phyloP scores from a whole-genome alignment of 2,888 invertebrate species.

The Zhengitettix transpicula region DNA sequence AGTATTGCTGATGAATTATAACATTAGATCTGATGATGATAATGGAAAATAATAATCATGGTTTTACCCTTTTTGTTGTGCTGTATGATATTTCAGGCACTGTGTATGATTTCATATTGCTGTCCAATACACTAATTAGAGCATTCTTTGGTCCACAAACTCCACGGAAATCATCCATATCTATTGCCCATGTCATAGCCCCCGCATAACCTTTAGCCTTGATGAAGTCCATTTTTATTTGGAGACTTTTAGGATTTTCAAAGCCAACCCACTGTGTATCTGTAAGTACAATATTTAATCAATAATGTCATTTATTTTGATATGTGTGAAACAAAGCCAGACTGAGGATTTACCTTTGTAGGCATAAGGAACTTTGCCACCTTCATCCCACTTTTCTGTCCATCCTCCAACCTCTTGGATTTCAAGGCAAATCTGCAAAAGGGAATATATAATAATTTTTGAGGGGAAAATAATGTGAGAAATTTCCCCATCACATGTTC shows the following conservation, averaged over 20 bases:
- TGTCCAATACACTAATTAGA: conserved; percentile 52
- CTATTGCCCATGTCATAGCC: conserved; percentile 85
- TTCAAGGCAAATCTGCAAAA: conserved; percentile 54
- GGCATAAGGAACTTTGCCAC: conserved; percentile 68
- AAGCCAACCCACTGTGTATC: conserved; percentile 62
- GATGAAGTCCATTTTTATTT: conserved; percentile 81
- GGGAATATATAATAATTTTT: too few relatives aligned
- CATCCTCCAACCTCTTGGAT: conserved; percentile 52
- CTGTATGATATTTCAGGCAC: neutral
- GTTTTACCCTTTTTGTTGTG: neutral
- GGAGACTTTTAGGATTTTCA: conserved; percentile 62
- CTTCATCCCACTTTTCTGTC: conserved; percentile 71
- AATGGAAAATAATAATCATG: too few relatives aligned
- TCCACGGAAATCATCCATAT: conserved; percentile 81
- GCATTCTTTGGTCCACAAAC: conserved; percentile 63
- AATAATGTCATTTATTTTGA: neutral
- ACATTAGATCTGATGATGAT: too few relatives aligned
- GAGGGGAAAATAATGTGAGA: too few relatives aligned
- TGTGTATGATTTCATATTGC: conserved; percentile 41
- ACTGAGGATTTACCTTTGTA: conserved; percentile 45
- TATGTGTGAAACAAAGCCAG: neutral
- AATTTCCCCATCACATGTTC: too few relatives aligned
- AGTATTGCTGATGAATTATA: too few relatives aligned
- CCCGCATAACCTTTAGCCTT: conserved; percentile 68
- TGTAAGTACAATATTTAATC: neutral